Percentiles rank a stretch among this genome's conserved stretches.
Evolutionary conservation across 2,113 vertebrate genomes (phyloP).

Genomic region (Microtus pennsylvanicus): DNA sequence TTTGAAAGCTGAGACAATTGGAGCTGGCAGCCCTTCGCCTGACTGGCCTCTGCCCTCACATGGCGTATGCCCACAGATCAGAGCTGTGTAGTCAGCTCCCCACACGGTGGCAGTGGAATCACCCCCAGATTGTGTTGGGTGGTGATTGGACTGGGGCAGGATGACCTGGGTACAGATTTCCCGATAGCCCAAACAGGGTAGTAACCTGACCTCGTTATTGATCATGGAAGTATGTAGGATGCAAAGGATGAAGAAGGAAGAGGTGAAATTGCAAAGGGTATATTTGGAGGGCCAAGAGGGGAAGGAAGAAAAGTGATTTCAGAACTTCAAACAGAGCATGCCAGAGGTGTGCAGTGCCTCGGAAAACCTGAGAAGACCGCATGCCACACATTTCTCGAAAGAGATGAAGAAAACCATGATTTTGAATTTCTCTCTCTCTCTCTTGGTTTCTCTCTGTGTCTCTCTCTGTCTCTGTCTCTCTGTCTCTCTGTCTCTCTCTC

Average conservation of each 20-base stretch:
- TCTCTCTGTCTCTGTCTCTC: too few relatives aligned
- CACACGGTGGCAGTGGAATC: rapidly evolving
- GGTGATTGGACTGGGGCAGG: neutral
- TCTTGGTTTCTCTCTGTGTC: too few relatives aligned
- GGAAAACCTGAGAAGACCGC: neutral
- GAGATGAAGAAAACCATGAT: neutral
- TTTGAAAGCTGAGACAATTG: rapidly evolving
- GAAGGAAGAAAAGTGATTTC: neutral
- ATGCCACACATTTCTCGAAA: neutral
- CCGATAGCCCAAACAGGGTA: neutral
- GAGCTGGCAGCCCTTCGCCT: neutral
- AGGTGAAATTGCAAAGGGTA: neutral
- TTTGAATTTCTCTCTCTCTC: neutral
- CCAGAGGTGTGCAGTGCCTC: neutral
- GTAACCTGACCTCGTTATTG: neutral
- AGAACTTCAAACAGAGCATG: neutral
- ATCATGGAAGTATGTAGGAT: neutral
- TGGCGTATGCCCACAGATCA: rapidly evolving
- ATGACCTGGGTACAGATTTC: neutral
- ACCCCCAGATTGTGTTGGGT: neutral
- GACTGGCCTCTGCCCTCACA: neutral
- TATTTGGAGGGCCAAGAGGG: neutral
- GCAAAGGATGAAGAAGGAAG: neutral
- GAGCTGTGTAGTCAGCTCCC: neutral
- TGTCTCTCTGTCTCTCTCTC: neutral